phyloP scores from a whole-genome alignment of 2,888 invertebrate genomes.

The Thecophora atra region DNA sequence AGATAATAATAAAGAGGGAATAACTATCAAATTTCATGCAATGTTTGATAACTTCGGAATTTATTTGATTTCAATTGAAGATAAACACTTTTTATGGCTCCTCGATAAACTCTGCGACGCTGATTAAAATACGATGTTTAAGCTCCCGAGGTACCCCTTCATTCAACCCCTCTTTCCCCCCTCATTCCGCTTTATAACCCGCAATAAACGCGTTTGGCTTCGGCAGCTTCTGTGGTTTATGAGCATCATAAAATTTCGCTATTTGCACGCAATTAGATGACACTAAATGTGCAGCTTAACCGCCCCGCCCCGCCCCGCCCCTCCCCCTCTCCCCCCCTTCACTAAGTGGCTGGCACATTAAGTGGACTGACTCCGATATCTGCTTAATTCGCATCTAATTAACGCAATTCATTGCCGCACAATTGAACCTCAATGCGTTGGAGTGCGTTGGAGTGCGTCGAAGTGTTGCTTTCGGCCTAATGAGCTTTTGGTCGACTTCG shows the following conservation, averaged over 20 bases:
- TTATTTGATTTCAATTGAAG: too few species aligned
- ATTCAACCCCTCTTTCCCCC: too few species aligned
- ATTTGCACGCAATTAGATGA: slow-evolving; percentile 64
- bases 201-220: too few species aligned
- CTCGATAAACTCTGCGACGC: too few species aligned
- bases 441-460: not conserved
- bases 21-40: too few species aligned
- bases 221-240: slow-evolving; percentile 16
- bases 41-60: too few species aligned
- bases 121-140: too few species aligned
- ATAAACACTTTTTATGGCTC: too few species aligned
- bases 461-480: slow-evolving; percentile 27
- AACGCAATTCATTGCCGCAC: slow-evolving; percentile 37
- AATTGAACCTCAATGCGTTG: slow-evolving; percentile 24
- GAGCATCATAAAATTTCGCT: slow-evolving; percentile 45
- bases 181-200: too few species aligned
- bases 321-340: not conserved
- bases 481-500: slow-evolving; percentile 17
- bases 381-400: slow-evolving; percentile 31
- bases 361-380: not conserved
- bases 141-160: too few species aligned
- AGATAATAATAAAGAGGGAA: too few species aligned
- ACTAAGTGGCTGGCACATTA: not conserved
- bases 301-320: slow-evolving; percentile 2
- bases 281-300: slow-evolving; percentile 55